A percentile compares a stretch with the other conserved stretches of the same genome.
Conservation (phyloP, 2,888 invertebrate genomes). For the Marasmarcha lunaedactyla region DNA sequence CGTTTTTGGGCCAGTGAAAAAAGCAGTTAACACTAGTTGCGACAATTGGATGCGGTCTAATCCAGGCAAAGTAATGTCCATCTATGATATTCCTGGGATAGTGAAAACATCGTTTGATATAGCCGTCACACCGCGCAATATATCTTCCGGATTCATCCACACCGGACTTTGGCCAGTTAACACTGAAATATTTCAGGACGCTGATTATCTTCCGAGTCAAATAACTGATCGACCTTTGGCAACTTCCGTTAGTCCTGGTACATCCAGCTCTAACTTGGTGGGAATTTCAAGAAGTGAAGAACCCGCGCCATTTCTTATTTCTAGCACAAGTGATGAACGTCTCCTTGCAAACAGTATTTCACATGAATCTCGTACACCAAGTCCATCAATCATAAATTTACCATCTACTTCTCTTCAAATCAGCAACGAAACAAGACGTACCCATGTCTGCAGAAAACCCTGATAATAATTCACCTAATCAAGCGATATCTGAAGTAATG, state of each 20-base stretch:
- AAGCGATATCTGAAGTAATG: neutral
- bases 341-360: no score
- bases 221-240: constrained; percentile 13
- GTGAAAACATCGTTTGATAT: constrained; percentile 11
- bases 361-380: no score
- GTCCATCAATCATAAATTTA: no score
- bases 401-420: neutral
- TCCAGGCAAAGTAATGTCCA: constrained; percentile 13
- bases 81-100: constrained; percentile 13
- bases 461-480: no score
- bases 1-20: constrained; percentile 27
- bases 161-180: constrained; percentile 15
- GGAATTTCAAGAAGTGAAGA: constrained; percentile 7
- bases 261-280: constrained; percentile 8
- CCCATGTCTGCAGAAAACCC: neutral
- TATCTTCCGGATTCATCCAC: constrained; percentile 8
- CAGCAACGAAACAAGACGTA: neutral
- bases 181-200: constrained; percentile 14
- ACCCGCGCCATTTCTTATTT: neutral
- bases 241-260: constrained; percentile 5
- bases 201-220: constrained; percentile 13
- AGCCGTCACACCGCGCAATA: constrained; percentile 13
- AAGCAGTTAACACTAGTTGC: constrained; percentile 11
- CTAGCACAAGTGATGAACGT: neutral
- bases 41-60: constrained; percentile 17